These are phyloP conservation scores for Microtus richardsoni DNA, from an alignment of 2,113 vertebrate genomes.

Conservation along the genomic window DNA sequence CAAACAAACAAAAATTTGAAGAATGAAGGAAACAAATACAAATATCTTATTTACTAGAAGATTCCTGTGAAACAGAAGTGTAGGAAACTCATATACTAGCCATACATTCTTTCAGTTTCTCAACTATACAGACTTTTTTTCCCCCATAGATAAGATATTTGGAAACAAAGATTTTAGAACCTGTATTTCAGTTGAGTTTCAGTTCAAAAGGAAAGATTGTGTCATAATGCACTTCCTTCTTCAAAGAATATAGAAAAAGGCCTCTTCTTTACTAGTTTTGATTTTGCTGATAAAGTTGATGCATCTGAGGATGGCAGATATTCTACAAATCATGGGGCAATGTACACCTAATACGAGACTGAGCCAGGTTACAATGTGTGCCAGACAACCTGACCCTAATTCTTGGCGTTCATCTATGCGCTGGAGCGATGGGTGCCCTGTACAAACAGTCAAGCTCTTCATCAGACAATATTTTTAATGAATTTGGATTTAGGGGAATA, in stretches of 20 bases:
- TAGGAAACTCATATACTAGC: neutral
- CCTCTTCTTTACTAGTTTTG: neutral
- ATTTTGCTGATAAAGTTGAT: neutral
- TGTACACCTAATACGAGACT: fast-evolving
- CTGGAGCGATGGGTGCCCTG: neutral
- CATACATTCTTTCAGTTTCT: neutral
- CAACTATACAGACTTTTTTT: neutral
- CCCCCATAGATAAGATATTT: neutral
- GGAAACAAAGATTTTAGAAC: neutral
- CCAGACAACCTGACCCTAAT: neutral
- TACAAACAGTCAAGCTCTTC: neutral
- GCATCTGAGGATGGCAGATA: neutral
- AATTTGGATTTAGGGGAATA: neutral
- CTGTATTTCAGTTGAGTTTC: neutral
- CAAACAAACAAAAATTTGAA: too few species aligned
- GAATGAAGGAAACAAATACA: neutral
- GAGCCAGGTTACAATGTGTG: fast-evolving
- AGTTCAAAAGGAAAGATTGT: neutral
- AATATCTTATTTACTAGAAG: neutral
- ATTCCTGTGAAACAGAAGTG: neutral
- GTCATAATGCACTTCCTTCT: neutral
- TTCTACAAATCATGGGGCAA: neutral
- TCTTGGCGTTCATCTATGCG: fast-evolving
- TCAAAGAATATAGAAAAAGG: neutral
- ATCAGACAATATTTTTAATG: neutral